Base-by-base conservation (phyloP, 1,140 invertebrate species). In the Homalodisca vitripennis region DNA sequence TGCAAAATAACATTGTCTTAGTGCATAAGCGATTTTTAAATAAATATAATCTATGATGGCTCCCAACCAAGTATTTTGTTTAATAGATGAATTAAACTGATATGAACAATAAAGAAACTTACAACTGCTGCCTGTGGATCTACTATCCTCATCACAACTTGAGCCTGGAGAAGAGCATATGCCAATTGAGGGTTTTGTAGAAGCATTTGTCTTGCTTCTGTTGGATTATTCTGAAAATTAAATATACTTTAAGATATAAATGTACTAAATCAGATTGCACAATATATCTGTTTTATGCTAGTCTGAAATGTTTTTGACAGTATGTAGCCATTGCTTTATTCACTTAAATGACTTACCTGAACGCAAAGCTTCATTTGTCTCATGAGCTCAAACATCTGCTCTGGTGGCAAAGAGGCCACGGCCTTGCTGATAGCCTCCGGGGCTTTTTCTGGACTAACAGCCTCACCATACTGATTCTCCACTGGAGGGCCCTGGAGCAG, bases 311-410 rank as follows among this genome's bases (percentile, higher is more conserved):
- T 41, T 41, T 17, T 41, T 10, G 6, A 6, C 17, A 41, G 6
- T 6, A 6, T 41, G 34, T 10, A 41, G 6, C 34, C 34, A 41
- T 10, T 41, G 6, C 17, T 41, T 41, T 41, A 10, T 10, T 41
- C 34, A 41, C 34, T 41, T 41, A 41, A 41, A 41, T 20, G 32
- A 65, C 65, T 74, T 79, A 86, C 86, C 79, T 88, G 88, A 70
- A 94, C 91, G 73, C 92, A 92, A 14, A 92, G 82, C 80, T 99
- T 99, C 97, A 99, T 99, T 80, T 99, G 97, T 77, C 98, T 98
- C 96, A 99, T 99, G 0, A 99, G 82, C 78, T 99, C 97, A 84
- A 98, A 99, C 98, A 99, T 99, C 81, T 99, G 97, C 79, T 99
- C 98, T 0, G 98, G 98, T 6, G 98, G 97, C 66, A 99, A 80